Conservation (phyloP, 2,797 vertebrate genomes). For the Percopsis omiscomaycus region DNA sequence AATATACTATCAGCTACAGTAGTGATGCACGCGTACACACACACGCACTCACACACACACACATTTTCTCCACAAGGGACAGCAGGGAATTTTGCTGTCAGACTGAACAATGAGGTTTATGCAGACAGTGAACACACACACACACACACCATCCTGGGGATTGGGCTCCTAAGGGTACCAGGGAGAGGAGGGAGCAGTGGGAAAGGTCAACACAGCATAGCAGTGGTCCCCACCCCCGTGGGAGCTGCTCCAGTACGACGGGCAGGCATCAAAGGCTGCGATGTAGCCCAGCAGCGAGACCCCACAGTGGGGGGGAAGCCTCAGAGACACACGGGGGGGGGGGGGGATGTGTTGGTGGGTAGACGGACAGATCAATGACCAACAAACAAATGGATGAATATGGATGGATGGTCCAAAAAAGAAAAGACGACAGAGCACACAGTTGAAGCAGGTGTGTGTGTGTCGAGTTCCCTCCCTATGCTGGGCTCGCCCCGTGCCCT, state of each 20-base stretch:
- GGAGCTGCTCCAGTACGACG: constrained; percentile 34
- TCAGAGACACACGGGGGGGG: constrained; percentile 6
- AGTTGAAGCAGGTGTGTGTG: not conserved
- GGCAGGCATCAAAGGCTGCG: constrained; percentile 33
- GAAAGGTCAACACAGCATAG: constrained; percentile 44
- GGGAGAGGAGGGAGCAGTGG: constrained; percentile 2
- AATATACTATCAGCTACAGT: too few relatives aligned
- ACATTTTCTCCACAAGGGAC: not conserved
- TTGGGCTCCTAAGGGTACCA: too few relatives aligned
- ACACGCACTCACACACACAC: constrained; percentile 1
- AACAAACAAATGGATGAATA: too few relatives aligned
- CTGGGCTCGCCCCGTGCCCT: not conserved
- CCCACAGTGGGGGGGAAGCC: constrained; percentile 1
- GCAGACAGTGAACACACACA: not conserved
- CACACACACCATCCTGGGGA: constrained; percentile 5
- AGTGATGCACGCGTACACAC: not conserved
- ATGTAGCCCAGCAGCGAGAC: constrained; percentile 25
- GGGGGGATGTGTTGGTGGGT: constrained; percentile 3
- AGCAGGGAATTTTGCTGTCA: not conserved
- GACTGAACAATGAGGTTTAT: not conserved
- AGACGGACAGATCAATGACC: not conserved
- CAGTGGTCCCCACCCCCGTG: not conserved
- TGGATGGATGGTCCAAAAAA: not conserved
- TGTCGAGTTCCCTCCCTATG: not conserved
- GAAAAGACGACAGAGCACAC: too few relatives aligned